Evolutionary conservation across 2,888 invertebrate genomes (phyloP).

Genomic region (Parapristionchus giblindavisi): DNA sequence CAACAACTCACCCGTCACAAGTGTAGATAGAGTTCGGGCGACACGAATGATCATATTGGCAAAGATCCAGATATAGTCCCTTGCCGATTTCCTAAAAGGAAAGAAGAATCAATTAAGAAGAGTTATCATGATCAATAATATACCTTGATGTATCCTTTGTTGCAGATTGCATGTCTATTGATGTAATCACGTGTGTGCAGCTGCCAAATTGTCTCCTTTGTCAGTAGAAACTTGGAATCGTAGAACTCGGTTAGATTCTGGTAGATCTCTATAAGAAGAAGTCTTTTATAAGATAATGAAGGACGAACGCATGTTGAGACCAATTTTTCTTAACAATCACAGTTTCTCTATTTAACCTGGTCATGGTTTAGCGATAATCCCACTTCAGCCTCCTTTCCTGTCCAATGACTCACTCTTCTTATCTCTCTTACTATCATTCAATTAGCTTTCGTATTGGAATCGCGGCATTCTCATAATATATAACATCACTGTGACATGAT

Average conservation of each 20-base stretch:
- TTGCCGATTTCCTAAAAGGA: slow-evolving; percentile 66
- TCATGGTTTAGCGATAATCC: neutral
- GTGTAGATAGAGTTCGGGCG: slow-evolving; percentile 68
- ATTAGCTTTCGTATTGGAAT: no score
- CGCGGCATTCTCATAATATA: no score
- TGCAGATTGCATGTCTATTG: slow-evolving; percentile 69
- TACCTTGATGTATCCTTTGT: slow-evolving; percentile 61
- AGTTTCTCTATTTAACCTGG: no score
- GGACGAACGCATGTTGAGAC: neutral
- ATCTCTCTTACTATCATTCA: no score
- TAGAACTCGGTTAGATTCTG: slow-evolving; percentile 55
- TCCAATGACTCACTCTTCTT: no score
- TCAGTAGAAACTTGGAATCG: slow-evolving; percentile 55
- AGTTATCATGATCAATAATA: neutral
- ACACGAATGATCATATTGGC: slow-evolving; percentile 69
- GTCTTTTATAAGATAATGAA: neutral
- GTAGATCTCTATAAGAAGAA: slow-evolving; percentile 58
- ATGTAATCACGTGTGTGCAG: slow-evolving; percentile 69
- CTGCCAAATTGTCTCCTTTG: slow-evolving; percentile 64
- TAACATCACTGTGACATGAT: no score
- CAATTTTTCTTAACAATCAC: no score
- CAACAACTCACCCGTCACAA: slow-evolving; percentile 52
- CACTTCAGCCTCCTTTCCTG: no score
- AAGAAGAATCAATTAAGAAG: neutral
- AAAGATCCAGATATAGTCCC: slow-evolving; percentile 69